Percentiles rank a stretch among this genome's conserved stretches.
Conservation (phyloP, 2,113 vertebrate species). For the Boulengeromyrus knoepffleri region DNA sequence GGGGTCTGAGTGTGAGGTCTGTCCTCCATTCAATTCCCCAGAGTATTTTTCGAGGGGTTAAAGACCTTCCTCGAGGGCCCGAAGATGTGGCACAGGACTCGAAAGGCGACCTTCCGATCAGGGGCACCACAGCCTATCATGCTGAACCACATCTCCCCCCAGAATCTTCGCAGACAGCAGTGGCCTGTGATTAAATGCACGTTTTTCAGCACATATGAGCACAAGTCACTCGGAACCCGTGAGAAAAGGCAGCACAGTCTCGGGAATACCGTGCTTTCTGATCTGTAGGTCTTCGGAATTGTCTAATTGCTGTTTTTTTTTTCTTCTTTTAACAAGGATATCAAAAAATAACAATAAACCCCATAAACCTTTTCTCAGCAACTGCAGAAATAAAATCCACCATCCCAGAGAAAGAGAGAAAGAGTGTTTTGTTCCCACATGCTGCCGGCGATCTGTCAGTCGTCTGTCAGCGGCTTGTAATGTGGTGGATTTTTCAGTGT, state of each 20-base stretch:
- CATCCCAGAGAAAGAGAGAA: background rate
- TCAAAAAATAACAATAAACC: background rate
- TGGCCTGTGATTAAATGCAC: background rate
- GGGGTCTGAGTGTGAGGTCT: background rate
- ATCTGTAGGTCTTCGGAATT: background rate
- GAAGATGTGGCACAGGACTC: background rate
- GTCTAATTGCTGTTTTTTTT: background rate
- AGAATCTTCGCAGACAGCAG: background rate
- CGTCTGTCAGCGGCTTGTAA: background rate
- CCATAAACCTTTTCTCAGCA: background rate
- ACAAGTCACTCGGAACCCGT: background rate
- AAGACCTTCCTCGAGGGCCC: background rate
- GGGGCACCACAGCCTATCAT: background rate
- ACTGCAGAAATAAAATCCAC: background rate
- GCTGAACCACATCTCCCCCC: background rate
- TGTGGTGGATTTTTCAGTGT: background rate
- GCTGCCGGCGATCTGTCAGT: background rate
- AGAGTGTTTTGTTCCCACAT: background rate
- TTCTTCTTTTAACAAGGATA: background rate
- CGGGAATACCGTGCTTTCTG: background rate
- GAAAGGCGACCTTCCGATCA: background rate
- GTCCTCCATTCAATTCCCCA: background rate
- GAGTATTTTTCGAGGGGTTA: background rate
- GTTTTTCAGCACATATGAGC: background rate
- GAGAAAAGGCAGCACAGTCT: background rate